A percentile compares a stretch with the other conserved stretches of the same genome.
These are phyloP conservation scores for Lissocephala sabroskyi DNA, from an alignment of 2,888 invertebrate genomes.

Conservation along the genomic window DNA sequence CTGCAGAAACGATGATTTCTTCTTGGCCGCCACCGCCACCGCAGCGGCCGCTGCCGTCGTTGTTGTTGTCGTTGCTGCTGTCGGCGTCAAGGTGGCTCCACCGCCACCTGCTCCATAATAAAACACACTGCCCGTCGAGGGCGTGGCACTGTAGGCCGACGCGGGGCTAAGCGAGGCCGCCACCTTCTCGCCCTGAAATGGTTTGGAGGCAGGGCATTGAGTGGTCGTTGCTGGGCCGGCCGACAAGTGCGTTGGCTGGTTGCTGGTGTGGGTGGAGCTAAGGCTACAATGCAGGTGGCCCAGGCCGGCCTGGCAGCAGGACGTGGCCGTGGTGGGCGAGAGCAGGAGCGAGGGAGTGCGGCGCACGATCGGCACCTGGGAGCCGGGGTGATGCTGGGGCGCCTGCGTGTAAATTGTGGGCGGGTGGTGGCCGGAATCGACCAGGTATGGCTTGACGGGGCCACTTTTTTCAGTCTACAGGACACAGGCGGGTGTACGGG, in stretches of 20 bases:
- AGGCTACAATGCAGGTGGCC: slow-evolving; percentile 25
- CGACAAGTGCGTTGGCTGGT: slow-evolving; percentile 10
- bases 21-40: slow-evolving; percentile 57
- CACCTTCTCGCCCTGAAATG: slow-evolving; percentile 36
- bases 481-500: not conserved
- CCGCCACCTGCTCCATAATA: slow-evolving; percentile 9
- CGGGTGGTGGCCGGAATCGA: slow-evolving; percentile 13
- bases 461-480: slow-evolving; percentile 24
- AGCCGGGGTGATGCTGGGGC: slow-evolving; percentile 25
- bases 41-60: slow-evolving; percentile 14
- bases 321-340: slow-evolving; percentile 18
- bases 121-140: slow-evolving; percentile 18
- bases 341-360: slow-evolving; percentile 42
- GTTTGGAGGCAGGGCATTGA: slow-evolving; percentile 22
- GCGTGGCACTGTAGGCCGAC: slow-evolving; percentile 20
- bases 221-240: slow-evolving; percentile 10
- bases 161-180: slow-evolving; percentile 50
- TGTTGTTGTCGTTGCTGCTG: not conserved
- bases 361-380: slow-evolving; percentile 24
- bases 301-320: slow-evolving; percentile 24
- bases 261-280: slow-evolving; percentile 8
- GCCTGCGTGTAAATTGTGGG: slow-evolving; percentile 50
- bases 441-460: slow-evolving; percentile 2
- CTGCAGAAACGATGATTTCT: slow-evolving; percentile 70
- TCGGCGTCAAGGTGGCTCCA: not conserved